Evolutionary conservation across 2,113 vertebrate genomes (phyloP), one percentile per base, ranked within the genome.

Genomic region (Bothrops jararaca): DNA sequence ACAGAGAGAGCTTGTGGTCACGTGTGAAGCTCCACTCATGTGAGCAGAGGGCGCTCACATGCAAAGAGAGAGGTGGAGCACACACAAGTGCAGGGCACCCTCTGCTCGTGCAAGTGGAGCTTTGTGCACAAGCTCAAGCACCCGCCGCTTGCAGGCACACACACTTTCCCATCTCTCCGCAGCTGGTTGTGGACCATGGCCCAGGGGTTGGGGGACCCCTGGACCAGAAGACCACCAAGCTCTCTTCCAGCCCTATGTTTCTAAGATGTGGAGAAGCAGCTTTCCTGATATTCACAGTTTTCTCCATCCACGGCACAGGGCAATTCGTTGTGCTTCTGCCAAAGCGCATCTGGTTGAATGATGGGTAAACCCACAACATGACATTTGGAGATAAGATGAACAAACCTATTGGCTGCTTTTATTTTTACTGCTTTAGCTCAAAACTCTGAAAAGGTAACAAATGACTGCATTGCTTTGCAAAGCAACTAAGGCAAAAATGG

Each of bases 21-120:
- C 24, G 3, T 0, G 1, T 2, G 3, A 60, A 60, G 9, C 24
- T 60, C 58, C 24, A 60, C 9, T 60, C 26, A 9, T 60, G 24
- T 26, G 24, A 60, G 24, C 1, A 0, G 26, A 29, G 26, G 10
- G 58, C 0, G 0, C 10, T 64, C 58, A 29, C 58, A 64, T 1
- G 29, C 26, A n/a, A n/a, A 13, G 60, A 50, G 48, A 50, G 48
- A 50, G 48, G 8, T 9, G 8, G 48, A 1, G 9, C 48, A 50
- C 48, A 50, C 48, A 50, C 48, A 50, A 50, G 48, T 50, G 48
- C 1, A 29, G 13, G 13, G 60, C 26, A 13, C 10, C 26, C 58
- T 64, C 24, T 12, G 24, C 2, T 29, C 58, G 4, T 3, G 22
- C 2, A 11, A 29, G 10, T 11, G 3, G 58, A 12, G 58, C 24